Evolutionary conservation across 2,113 vertebrate genomes (phyloP).

Genomic region (Tetraodon nigroviridis): DNA sequence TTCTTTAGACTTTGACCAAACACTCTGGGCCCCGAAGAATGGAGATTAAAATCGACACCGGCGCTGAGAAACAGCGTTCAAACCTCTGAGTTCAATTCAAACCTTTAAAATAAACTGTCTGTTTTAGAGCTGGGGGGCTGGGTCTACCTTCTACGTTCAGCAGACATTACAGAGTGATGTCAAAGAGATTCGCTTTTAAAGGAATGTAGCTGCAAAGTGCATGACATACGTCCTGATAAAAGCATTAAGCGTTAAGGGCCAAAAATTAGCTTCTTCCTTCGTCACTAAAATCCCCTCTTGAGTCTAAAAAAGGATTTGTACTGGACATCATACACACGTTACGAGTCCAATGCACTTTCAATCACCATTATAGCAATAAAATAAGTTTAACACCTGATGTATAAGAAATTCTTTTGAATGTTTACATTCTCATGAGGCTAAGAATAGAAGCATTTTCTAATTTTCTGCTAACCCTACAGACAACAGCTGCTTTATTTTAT

Average conservation of each 20-base stretch:
- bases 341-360: too few species aligned
- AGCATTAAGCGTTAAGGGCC: slow-evolving; percentile 5
- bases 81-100: slow-evolving; percentile 25
- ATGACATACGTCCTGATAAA: slow-evolving; percentile 7
- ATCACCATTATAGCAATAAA: too few species aligned
- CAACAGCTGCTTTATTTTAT: too few species aligned
- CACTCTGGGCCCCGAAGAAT: slow-evolving; percentile 11
- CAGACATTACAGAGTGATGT: slow-evolving; percentile 36
- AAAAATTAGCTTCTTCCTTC: background rate
- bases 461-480: too few species aligned
- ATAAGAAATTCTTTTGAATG: too few species aligned
- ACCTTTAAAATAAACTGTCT: slow-evolving; percentile 24
- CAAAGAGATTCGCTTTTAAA: slow-evolving; percentile 26
- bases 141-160: slow-evolving; percentile 14
- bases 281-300: background rate
- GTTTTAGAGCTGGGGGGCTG: background rate
- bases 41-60: slow-evolving; percentile 33
- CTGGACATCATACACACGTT: too few species aligned
- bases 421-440: too few species aligned
- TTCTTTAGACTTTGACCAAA: slow-evolving; percentile 61
- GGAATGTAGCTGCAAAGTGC: slow-evolving; percentile 18
- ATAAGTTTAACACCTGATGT: too few species aligned
- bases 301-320: too few species aligned
- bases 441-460: too few species aligned
- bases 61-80: slow-evolving; percentile 34